These are phyloP conservation scores for Aptenodytes forsteri DNA, from an alignment of 2,113 vertebrate species.

Conservation along the genomic window DNA sequence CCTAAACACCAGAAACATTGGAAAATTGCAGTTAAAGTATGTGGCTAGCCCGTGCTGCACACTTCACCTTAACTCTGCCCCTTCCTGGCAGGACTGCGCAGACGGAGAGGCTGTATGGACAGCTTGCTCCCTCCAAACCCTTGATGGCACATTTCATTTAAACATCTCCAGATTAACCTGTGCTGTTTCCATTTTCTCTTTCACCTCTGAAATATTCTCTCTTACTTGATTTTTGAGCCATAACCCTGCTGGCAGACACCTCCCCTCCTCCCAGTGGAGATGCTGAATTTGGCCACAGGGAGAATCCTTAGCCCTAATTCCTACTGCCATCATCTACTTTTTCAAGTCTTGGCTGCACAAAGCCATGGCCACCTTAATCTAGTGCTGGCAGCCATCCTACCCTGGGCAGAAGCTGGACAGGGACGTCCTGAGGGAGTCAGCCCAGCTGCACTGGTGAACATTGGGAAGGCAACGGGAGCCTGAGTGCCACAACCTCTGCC, in stretches of 20 bases:
- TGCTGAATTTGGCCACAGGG: not conserved
- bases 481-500: fast-evolving
- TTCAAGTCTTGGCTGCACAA: not conserved
- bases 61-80: not conserved
- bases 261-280: not conserved
- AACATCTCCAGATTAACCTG: not conserved
- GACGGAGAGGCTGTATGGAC: not conserved
- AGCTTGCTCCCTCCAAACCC: not conserved
- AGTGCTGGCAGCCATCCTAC: not conserved
- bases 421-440: not conserved
- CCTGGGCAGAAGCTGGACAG: not conserved
- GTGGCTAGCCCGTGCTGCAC: not conserved
- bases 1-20: not conserved
- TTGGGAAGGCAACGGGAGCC: not conserved
- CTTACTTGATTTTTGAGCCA: not conserved
- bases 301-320: not conserved
- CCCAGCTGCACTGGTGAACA: not conserved
- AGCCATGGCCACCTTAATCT: not conserved
- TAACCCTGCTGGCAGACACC: not conserved
- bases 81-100: not conserved
- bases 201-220: not conserved
- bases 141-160: not conserved
- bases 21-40: not conserved
- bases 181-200: not conserved
- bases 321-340: not conserved